Conservation (phyloP, 2,797 vertebrate species). For the Taenioides sp. region DNA sequence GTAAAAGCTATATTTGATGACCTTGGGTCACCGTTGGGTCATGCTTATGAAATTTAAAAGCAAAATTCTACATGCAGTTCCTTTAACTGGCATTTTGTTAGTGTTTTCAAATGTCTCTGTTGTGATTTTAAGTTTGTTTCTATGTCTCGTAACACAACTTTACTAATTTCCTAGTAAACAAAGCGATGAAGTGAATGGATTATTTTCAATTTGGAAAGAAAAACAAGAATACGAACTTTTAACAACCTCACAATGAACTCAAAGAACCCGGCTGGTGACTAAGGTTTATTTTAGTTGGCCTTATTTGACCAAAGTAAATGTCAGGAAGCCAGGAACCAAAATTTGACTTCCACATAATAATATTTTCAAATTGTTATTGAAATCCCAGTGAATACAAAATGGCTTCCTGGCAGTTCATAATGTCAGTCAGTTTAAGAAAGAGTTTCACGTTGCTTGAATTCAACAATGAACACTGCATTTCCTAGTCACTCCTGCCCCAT, state of each 20-base stretch:
- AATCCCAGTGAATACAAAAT: constrained; percentile 49
- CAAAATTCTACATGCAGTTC: too few relatives aligned
- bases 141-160: too few relatives aligned
- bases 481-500: too few relatives aligned
- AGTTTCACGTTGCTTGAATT: background rate
- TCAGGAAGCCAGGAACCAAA: constrained; percentile 78
- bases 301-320: constrained; percentile 13
- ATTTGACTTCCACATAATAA: constrained; percentile 71
- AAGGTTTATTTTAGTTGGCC: constrained; percentile 82
- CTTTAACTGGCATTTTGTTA: too few relatives aligned
- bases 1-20: too few relatives aligned
- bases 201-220: background rate
- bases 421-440: background rate
- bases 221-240: constrained; percentile 60
- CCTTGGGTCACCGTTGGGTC: too few relatives aligned
- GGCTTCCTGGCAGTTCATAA: constrained; percentile 60
- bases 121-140: too few relatives aligned
- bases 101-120: too few relatives aligned
- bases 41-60: too few relatives aligned
- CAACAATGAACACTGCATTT: background rate
- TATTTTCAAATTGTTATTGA: constrained; percentile 57
- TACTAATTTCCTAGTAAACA: background rate
- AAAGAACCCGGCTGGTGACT: constrained; percentile 77
- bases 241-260: constrained; percentile 84
- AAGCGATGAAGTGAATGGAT: background rate